Evolutionary conservation across 2,888 invertebrate genomes (phyloP).

Genomic region (Hydropsyche betteni): DNA sequence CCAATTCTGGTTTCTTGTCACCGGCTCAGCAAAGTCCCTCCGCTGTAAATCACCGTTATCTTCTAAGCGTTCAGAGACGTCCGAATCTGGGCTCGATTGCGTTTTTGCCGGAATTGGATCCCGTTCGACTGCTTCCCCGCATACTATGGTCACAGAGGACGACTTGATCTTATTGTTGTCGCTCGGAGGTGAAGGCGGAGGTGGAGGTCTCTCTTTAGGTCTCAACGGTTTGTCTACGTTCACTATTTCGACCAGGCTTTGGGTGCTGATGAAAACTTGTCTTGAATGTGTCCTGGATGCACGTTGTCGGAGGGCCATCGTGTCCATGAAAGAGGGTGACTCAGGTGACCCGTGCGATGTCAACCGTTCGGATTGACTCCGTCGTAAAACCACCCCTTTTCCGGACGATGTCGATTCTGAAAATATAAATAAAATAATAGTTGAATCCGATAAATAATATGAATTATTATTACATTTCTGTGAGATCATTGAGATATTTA

Average conservation of each 20-base stretch:
- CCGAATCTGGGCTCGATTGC: background rate
- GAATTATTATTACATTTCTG: too few relatives aligned
- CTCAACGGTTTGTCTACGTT: constrained; percentile 53
- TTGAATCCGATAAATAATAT: too few relatives aligned
- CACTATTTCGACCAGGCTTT: constrained; percentile 53
- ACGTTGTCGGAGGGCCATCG: constrained; percentile 81
- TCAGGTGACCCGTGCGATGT: constrained; percentile 60
- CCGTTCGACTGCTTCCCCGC: constrained; percentile 57
- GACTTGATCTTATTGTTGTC: constrained; percentile 54
- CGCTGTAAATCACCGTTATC: constrained; percentile 8
- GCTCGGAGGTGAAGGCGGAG: constrained; percentile 55
- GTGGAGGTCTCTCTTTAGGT: constrained; percentile 64
- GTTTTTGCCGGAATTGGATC: background rate
- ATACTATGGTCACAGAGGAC: constrained; percentile 57
- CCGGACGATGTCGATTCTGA: constrained; percentile 62
- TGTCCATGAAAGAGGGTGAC: constrained; percentile 77
- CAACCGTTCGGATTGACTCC: constrained; percentile 64
- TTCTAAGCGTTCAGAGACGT: background rate
- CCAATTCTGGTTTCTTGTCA: background rate
- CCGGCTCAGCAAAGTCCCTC: background rate
- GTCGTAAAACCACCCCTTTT: constrained; percentile 60
- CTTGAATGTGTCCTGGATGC: constrained; percentile 69
- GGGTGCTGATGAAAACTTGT: constrained; percentile 67
- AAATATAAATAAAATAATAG: constrained; percentile 53
- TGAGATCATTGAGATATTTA: too few relatives aligned